Conservation (phyloP, 2,797 vertebrate species). For the Brachymystax lenok region DNA sequence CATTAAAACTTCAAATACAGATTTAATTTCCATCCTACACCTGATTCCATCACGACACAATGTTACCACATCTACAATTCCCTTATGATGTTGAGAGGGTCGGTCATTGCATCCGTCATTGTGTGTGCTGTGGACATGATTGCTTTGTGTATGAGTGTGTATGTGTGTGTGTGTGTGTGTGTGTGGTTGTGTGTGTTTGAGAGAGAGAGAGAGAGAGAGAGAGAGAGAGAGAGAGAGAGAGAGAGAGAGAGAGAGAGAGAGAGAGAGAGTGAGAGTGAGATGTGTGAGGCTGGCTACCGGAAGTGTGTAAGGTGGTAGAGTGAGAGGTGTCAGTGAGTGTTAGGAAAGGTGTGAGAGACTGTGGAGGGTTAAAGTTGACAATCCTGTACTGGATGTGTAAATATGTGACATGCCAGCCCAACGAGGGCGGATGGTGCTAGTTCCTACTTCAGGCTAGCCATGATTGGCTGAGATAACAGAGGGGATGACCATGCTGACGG, state of each 20-base stretch:
- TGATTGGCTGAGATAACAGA: too few species aligned
- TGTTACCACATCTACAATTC: not conserved
- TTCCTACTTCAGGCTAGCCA: too few species aligned
- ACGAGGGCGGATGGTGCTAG: too few species aligned
- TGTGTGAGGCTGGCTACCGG: not conserved
- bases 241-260: too few species aligned
- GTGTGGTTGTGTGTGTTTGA: slow-evolving; percentile 4
- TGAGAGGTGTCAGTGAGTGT: slow-evolving; percentile 20
- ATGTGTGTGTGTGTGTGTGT: not conserved
- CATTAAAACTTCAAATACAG: not conserved
- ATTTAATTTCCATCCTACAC: not conserved
- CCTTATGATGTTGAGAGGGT: not conserved
- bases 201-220: too few species aligned
- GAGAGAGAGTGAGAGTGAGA: not conserved
- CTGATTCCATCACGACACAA: not conserved
- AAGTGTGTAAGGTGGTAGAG: not conserved
- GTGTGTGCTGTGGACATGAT: not conserved
- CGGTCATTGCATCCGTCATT: not conserved
- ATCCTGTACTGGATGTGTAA: too few species aligned
- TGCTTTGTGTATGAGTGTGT: not conserved
- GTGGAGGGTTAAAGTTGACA: slow-evolving; percentile 11
- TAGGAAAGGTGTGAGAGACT: slow-evolving; percentile 29
- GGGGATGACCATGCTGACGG: too few species aligned
- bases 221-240: too few species aligned
- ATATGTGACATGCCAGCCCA: too few species aligned